Conservation (phyloP, 2,113 vertebrate species). For the Oncorhynchus gorbuscha region DNA sequence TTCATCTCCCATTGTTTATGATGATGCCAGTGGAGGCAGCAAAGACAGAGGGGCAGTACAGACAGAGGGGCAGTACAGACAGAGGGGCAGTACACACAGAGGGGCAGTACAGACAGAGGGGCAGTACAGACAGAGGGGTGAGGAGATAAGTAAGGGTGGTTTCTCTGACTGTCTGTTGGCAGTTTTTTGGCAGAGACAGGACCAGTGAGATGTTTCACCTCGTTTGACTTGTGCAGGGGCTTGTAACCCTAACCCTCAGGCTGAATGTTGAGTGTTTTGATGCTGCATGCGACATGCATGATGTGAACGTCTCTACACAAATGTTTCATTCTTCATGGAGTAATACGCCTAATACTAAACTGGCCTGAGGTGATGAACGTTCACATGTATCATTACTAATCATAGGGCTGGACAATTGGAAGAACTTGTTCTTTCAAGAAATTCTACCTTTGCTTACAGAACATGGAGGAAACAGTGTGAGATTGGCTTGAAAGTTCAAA, state of each 20-base stretch:
- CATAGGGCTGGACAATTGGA: neutral
- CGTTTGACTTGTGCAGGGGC: slow-evolving; percentile 20
- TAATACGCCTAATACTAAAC: no score
- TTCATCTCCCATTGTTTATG: no score
- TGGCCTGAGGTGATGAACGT: neutral
- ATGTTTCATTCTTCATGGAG: neutral
- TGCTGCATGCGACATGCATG: slow-evolving; percentile 5
- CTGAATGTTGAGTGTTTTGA: slow-evolving; percentile 32
- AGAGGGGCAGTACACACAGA: slow-evolving; percentile 16
- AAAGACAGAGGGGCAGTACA: neutral
- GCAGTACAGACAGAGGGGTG: slow-evolving; percentile 8
- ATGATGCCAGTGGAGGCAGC: neutral
- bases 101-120: neutral
- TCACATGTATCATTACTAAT: neutral
- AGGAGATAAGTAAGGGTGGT: neutral
- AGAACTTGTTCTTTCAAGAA: neutral
- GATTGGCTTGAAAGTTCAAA: no score
- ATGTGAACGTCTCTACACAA: neutral
- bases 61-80: slow-evolving; percentile 7
- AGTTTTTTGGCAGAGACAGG: slow-evolving; percentile 43
- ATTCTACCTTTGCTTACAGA: no score
- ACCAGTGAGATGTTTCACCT: slow-evolving; percentile 32
- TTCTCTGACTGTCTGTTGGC: slow-evolving; percentile 29
- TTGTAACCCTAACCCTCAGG: slow-evolving; percentile 18
- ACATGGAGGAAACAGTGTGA: no score